Base-by-base conservation (phyloP, 2,888 invertebrate species). In the Tetanocera ferruginea region DNA sequence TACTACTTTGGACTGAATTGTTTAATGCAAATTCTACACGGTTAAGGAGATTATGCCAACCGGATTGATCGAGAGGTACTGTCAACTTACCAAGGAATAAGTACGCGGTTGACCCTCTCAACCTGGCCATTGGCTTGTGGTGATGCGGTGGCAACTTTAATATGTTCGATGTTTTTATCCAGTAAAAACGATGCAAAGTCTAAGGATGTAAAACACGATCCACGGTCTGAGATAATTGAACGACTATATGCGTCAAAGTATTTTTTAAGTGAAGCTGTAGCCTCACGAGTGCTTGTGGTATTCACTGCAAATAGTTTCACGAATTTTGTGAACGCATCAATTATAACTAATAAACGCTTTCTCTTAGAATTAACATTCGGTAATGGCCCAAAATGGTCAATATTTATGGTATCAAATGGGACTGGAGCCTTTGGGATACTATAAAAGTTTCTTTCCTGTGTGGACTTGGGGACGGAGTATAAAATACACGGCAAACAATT, bases 371-470 rank as follows among this genome's bases (percentile, higher is more conserved):
- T 52, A n/a, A 55, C 14, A n/a, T 19, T 25, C 51, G 71, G 25
- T 19, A 71, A 34, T 25, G 28, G 17, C 28, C n/a, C n/a, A 37
- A 43, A 25, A 34, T 23, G 49, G 37, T 25, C 74, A 51, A 66
- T 34, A 66, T 74, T 64, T 43, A 64, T 19, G n/a, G 74, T 74
- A 19, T 74, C 66, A 31, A 74, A 74, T 2, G 74, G 74, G 11
- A 74, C 11, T 49, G 74, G 74, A n/a, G 23, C 51, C 66, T 74
- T 74, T n/a, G 66, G 74, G 5, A 74, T 64, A 52, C 71, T 80
- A 37, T 69, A 52, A 3, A 79, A 25, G 62, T 64, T 73, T 31
- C 28, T 51, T 14, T 74, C 74, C 4, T 76, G 14, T 11, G 43
- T 3, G 6, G 11, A 11, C 43, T 43, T 43, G 14, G 11, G 43